Evolutionary conservation across 2,113 vertebrate species (phyloP).

Genomic region (Pelobates fuscus): DNA sequence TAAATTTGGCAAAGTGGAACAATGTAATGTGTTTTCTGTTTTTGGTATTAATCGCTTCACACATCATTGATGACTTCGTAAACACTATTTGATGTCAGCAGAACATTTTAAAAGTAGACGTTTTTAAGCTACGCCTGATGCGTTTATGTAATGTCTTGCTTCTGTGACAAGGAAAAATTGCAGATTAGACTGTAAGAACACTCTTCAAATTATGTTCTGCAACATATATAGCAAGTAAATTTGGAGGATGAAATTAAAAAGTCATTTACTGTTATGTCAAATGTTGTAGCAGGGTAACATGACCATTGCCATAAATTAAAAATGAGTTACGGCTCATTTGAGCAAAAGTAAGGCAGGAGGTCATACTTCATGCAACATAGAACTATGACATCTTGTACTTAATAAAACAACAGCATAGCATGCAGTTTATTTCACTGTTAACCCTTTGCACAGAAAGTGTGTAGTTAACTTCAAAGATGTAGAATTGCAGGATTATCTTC

Average conservation of each 20-base stretch:
- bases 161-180: conserved; percentile 43
- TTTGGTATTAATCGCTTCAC: conserved; percentile 49
- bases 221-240: conserved; percentile 43
- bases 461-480: no score
- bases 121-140: conserved; percentile 43
- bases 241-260: conserved; percentile 42
- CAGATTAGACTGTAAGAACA: conserved; percentile 30
- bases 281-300: conserved; percentile 17
- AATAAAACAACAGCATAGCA: no score
- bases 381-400: background rate
- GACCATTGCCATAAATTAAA: conserved; percentile 38
- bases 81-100: conserved; percentile 36
- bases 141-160: conserved; percentile 41
- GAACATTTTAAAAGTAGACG: conserved; percentile 28
- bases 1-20: conserved; percentile 24
- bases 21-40: conserved; percentile 23
- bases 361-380: conserved; percentile 7
- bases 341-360: background rate
- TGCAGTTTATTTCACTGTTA: no score
- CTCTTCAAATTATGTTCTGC: conserved; percentile 33
- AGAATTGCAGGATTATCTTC: no score
- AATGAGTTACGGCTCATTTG: conserved; percentile 36
- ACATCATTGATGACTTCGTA: conserved; percentile 42
- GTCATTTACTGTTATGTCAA: conserved; percentile 39
- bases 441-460: no score